phyloP scores from a whole-genome alignment of 2,797 vertebrate species.

The Lacerta bilineata region DNA sequence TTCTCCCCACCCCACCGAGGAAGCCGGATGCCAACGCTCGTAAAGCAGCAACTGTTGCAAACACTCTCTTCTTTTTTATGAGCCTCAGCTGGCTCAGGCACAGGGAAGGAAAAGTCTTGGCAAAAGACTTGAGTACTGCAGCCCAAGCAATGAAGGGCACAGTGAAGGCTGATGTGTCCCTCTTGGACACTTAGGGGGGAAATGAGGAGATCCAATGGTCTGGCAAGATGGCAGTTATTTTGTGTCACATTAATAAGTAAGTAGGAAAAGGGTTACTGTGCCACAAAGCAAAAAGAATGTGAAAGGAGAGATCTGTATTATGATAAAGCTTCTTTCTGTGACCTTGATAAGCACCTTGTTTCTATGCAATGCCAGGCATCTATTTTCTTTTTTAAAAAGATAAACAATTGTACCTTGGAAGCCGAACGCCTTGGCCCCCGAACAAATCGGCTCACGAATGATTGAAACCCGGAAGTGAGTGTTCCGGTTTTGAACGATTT shows the following conservation, averaged over 20 bases:
- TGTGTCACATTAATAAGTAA: neutral
- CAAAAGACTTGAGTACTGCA: neutral
- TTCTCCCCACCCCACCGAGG: constrained; percentile 38
- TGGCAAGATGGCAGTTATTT: neutral
- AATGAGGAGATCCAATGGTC: neutral
- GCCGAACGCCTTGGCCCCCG: no score
- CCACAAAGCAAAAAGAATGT: neutral
- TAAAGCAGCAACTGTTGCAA: constrained; percentile 27
- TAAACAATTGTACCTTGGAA: no score
- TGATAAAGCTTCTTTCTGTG: neutral
- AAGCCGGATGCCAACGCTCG: constrained; percentile 10
- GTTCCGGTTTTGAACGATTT: no score
- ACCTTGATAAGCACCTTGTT: neutral
- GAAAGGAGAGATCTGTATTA: neutral
- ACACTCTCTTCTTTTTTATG: constrained; percentile 24
- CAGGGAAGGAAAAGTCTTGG: constrained; percentile 27
- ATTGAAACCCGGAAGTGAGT: no score
- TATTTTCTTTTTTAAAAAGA: no score
- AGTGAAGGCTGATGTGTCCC: neutral
- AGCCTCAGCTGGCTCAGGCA: constrained; percentile 33
- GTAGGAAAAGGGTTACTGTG: neutral
- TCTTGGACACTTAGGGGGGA: neutral
- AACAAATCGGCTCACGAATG: no score
- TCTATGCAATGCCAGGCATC: no score
- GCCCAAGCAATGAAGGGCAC: constrained; percentile 4